Base-by-base conservation (phyloP, 2,797 vertebrate species). In the Coranthus polyacanthus region DNA sequence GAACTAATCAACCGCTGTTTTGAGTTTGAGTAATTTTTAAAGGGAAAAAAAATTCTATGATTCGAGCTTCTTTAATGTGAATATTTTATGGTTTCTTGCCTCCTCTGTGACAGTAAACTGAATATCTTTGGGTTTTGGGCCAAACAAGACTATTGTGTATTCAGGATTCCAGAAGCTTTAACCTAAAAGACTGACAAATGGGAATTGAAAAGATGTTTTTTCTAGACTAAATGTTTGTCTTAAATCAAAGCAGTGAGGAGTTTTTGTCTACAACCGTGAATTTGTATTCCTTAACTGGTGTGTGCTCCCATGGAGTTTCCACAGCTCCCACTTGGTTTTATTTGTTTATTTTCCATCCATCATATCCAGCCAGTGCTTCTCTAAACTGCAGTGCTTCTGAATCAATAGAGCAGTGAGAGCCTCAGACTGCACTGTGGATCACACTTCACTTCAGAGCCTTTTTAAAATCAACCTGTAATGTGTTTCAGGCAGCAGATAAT, bases 281-380 rank as follows among this genome's bases (percentile, higher is more conserved):
- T 75, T 22, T 66, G 44, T 67, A 2, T 70, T 75, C 53, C 72
- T 18, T 26, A 61, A 46, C 52, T 50, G 57, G 21, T 38, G 37
- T 58, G 29, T 34, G 49, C 53, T 70, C 73, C 67, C 64, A 15
- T 22, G 51, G 58, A 54, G 50, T 71, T 68, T 59, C 67, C 62
- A 65, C 55, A 46, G 68, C 47, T 71, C 66, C 67, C 68, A 18
- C 64, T 72, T 24, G 50, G 15, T 66, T 46, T 52, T 44, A 47
- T 79, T 63, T 83, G 68, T 87, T 85, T 84, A 78, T 81, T 84
- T 84, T 82, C 60, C 60, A 56, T 83, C 69, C 67, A 61, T 76
- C 68, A 67, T 56, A 67, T 49, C 21, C 42, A 58, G 72, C 55
- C 70, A 53, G 5, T 32, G 76, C 69, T 52, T 73, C 43, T 77